phyloP scores from a whole-genome alignment of 2,113 vertebrate genomes.

The Rattus norvegicus region GRCr8 NC_086024.1:72070501-72071000 shows the following conservation, averaged over 20 bases:
- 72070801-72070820: constrained; percentile 26
- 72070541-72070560: rapidly evolving
- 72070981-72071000: too few species aligned
- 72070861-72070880: background rate
- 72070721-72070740: constrained; percentile 45
- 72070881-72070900: constrained; percentile 19
- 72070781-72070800: constrained; percentile 21
- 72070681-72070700: background rate
- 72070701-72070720: background rate
- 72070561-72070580: rapidly evolving
- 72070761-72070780: background rate
- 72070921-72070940: constrained; percentile 28
- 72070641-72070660: background rate
- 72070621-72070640: background rate
- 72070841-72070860: background rate
- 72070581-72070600: too few species aligned
- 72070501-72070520: background rate
- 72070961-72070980: too few species aligned
- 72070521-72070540: background rate
- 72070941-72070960: too few species aligned
- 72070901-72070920: constrained; percentile 1
- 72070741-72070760: background rate
- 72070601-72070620: background rate
- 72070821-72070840: background rate
- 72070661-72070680: background rate